Percentiles rank a stretch among this genome's conserved stretches.
Conservation (phyloP, 2,888 invertebrate genomes). For the Leptinotarsa juncta region DNA sequence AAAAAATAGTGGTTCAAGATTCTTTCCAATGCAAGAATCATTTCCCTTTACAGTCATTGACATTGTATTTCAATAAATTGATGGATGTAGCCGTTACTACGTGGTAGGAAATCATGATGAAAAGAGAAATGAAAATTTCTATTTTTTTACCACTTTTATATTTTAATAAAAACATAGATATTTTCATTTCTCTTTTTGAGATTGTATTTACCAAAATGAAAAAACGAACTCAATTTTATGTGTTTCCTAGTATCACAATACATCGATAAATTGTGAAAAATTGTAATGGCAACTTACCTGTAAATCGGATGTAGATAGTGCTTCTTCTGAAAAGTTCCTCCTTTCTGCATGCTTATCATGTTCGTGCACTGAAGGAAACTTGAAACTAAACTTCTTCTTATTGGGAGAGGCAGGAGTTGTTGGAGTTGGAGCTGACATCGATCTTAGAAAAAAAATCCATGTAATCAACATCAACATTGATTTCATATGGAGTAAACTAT, state of each 20-base stretch:
- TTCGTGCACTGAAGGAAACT: slow-evolving; percentile 71
- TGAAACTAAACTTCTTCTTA: slow-evolving; percentile 84
- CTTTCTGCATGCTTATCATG: slow-evolving; percentile 72
- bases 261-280: background rate
- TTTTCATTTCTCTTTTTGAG: too few species aligned
- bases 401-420: slow-evolving; percentile 74
- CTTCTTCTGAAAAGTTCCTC: slow-evolving; percentile 91
- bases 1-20: too few species aligned
- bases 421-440: slow-evolving; percentile 65
- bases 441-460: slow-evolving; percentile 40
- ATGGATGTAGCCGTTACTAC: too few species aligned
- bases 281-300: slow-evolving; percentile 73
- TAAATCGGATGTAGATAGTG: slow-evolving; percentile 85
- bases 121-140: too few species aligned
- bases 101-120: too few species aligned
- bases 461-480: too few species aligned
- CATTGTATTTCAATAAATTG: too few species aligned
- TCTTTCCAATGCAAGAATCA: too few species aligned
- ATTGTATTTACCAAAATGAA: background rate
- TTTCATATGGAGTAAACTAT: too few species aligned
- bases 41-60: too few species aligned
- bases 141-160: too few species aligned
- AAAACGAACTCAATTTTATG: background rate
- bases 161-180: too few species aligned
- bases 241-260: background rate